phyloP scores from a whole-genome alignment of 2,888 invertebrate species.

The Punctoribates punctum region DNA sequence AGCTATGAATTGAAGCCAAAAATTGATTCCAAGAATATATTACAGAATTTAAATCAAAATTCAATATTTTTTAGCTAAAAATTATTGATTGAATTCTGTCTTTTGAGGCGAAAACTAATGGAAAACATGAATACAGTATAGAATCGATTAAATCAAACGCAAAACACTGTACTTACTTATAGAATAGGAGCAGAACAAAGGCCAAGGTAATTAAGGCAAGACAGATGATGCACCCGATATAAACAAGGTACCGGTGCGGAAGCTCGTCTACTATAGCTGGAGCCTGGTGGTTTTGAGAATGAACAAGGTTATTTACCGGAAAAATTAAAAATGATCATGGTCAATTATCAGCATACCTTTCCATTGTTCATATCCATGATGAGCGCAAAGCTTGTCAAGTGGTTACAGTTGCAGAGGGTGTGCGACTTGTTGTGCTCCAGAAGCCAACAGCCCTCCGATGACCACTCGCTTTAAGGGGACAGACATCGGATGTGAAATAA shows the following conservation, averaged over 20 bases:
- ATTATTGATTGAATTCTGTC: too few species aligned
- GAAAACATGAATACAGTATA: too few species aligned
- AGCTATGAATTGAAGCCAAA: too few species aligned
- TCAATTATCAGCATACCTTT: background rate
- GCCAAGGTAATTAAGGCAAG: constrained; percentile 11
- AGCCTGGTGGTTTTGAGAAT: background rate
- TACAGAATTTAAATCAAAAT: too few species aligned
- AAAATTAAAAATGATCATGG: background rate
- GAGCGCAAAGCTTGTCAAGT: constrained; percentile 84
- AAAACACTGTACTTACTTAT: background rate
- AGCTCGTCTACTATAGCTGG: background rate
- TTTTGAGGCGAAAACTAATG: too few species aligned
- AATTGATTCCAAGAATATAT: too few species aligned
- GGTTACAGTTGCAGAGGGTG: constrained; percentile 80
- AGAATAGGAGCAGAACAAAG: background rate
- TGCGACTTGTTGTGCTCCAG: constrained; percentile 73
- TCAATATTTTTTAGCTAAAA: too few species aligned
- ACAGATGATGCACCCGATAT: constrained; percentile 19
- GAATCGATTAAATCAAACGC: too few species aligned
- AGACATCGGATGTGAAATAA: too few species aligned
- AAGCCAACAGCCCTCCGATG: constrained; percentile 74
- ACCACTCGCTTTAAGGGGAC: constrained; percentile 18
- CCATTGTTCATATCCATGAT: constrained; percentile 65
- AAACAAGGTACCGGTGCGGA: background rate
- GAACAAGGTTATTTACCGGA: background rate